These are phyloP conservation scores for Lateolabrax maculatus DNA, from an alignment of 2,797 vertebrate species.

Conservation along the genomic window DNA sequence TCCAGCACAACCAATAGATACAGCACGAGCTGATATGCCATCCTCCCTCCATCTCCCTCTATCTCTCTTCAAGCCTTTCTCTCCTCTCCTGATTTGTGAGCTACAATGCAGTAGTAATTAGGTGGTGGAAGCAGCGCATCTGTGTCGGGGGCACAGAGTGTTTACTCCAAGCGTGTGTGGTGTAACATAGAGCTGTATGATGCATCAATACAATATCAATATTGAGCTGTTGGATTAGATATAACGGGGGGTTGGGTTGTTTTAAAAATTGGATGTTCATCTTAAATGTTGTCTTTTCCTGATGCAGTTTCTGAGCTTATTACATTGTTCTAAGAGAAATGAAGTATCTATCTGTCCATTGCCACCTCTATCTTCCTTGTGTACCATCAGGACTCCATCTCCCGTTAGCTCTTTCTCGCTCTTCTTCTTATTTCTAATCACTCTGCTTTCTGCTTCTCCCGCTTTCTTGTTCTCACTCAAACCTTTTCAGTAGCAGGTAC, in stretches of 20 bases:
- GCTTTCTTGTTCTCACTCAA: slow-evolving; percentile 29
- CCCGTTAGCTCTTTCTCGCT: background rate
- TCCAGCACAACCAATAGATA: slow-evolving; percentile 20
- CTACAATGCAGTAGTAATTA: slow-evolving; percentile 61
- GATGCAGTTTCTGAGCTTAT: background rate
- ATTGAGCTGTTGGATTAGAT: background rate
- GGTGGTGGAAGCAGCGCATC: slow-evolving; percentile 50
- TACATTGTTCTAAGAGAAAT: background rate
- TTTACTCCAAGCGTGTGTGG: slow-evolving; percentile 6
- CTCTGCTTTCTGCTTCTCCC: slow-evolving; percentile 5
- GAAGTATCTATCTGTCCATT: background rate
- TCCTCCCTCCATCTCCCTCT: slow-evolving; percentile 25
- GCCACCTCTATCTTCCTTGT: background rate
- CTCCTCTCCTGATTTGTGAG: slow-evolving; percentile 58
- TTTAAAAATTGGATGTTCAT: background rate
- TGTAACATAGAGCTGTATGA: background rate
- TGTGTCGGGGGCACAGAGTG: slow-evolving; percentile 31
- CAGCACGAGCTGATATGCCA: slow-evolving; percentile 31
- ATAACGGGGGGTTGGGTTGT: background rate
- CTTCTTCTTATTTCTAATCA: background rate
- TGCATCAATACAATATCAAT: slow-evolving; percentile 1
- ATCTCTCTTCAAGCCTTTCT: slow-evolving; percentile 29
- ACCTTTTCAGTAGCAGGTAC: slow-evolving; percentile 50
- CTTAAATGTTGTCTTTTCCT: slow-evolving; percentile 1
- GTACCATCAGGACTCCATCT: background rate